phyloP scores from a whole-genome alignment of 2,888 invertebrate genomes.

The Dryobota labecula region DNA sequence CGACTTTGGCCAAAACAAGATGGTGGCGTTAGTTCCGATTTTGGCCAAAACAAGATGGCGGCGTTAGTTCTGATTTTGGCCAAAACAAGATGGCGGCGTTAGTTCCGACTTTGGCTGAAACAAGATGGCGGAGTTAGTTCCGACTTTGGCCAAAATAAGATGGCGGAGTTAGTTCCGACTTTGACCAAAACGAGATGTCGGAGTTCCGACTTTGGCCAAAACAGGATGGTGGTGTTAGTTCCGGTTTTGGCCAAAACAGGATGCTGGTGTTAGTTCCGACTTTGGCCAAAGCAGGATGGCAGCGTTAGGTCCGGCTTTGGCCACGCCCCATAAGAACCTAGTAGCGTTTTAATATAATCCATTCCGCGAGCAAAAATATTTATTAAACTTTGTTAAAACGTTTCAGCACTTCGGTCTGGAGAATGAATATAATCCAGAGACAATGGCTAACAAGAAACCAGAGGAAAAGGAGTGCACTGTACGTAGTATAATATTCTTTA shows the following conservation, averaged over 20 bases:
- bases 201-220: neutral
- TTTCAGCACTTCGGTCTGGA: slow-evolving; percentile 85
- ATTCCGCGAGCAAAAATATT: slow-evolving; percentile 2
- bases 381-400: neutral
- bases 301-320: neutral
- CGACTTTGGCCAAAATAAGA: no score
- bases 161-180: neutral
- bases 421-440: slow-evolving; percentile 81
- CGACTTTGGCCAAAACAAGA: no score
- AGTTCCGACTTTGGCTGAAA: neutral
- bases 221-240: no score
- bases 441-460: slow-evolving; percentile 80
- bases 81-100: neutral
- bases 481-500: slow-evolving; percentile 68
- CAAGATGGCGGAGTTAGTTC: neutral
- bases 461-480: slow-evolving; percentile 79
- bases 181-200: no score
- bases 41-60: no score
- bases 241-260: neutral
- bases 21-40: no score
- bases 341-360: neutral
- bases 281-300: no score
- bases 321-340: neutral
- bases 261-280: neutral
- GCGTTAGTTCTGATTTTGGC: neutral